Evolutionary conservation across 2,797 vertebrate species (phyloP).

Genomic region (Arnoldichthys spilopterus): DNA sequence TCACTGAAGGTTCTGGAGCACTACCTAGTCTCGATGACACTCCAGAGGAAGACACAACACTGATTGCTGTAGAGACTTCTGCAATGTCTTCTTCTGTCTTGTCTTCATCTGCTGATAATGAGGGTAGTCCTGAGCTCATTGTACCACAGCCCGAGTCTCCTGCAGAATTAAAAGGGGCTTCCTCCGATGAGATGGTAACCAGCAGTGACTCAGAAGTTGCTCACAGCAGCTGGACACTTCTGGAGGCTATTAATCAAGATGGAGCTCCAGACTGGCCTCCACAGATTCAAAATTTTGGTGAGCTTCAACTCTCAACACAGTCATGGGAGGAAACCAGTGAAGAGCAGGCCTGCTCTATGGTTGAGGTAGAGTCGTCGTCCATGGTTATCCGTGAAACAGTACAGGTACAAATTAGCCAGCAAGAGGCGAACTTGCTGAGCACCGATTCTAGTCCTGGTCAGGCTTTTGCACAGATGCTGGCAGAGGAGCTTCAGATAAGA

Average conservation of each 20-base stretch:
- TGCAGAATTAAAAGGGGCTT: conserved; percentile 77
- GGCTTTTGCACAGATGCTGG: conserved; percentile 75
- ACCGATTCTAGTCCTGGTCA: conserved; percentile 55
- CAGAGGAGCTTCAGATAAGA: conserved; percentile 82
- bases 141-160: conserved; percentile 75
- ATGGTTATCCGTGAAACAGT: conserved; percentile 74
- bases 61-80: conserved; percentile 74
- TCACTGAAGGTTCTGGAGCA: conserved; percentile 44
- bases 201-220: conserved; percentile 84
- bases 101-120: conserved; percentile 69
- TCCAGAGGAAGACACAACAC: conserved; percentile 75
- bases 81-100: conserved; percentile 71
- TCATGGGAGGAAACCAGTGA: conserved; percentile 78
- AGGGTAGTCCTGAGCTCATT: conserved; percentile 76
- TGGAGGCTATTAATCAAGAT: conserved; percentile 82
- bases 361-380: conserved; percentile 71
- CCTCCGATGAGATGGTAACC: conserved; percentile 82
- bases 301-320: conserved; percentile 68
- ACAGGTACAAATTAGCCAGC: conserved; percentile 68
- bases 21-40: conserved; percentile 64
- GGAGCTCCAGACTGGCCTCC: conserved; percentile 78
- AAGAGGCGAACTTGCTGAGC: conserved; percentile 54
- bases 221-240: conserved; percentile 83
- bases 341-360: conserved; percentile 71
- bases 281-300: conserved; percentile 70